Conservation (phyloP, 2,797 vertebrate species). For the Serranus cabrilla region DNA sequence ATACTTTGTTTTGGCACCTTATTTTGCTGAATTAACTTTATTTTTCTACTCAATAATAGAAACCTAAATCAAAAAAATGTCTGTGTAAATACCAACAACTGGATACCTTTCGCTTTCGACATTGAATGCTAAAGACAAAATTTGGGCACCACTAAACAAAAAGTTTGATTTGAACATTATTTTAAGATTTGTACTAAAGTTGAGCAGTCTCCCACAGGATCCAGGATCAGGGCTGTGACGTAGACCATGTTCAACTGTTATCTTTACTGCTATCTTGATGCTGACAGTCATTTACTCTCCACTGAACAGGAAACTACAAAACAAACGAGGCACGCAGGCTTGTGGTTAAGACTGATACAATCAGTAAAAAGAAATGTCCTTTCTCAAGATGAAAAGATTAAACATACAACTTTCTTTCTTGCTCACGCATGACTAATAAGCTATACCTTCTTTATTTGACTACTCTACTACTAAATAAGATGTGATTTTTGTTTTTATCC, state of each 20-base stretch:
- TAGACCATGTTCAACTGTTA: neutral
- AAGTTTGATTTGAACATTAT: neutral
- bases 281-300: neutral
- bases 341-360: neutral
- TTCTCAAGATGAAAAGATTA: neutral
- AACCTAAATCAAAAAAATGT: neutral
- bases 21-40: neutral
- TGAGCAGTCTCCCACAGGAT: neutral
- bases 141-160: neutral
- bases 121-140: neutral
- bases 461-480: neutral
- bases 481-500: neutral
- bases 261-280: neutral
- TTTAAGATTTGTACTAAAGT: neutral
- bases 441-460: neutral
- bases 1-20: neutral
- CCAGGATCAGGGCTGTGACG: neutral
- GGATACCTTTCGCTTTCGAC: neutral
- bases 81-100: too few relatives aligned
- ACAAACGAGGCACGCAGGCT: neutral
- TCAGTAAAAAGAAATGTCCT: neutral
- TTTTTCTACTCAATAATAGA: neutral
- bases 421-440: neutral
- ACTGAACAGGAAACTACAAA: conserved; percentile 13
- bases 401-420: neutral